A percentile compares a stretch with the other conserved stretches of the same genome.
These are phyloP conservation scores for Paguma larvata DNA, from an alignment of 2,797 vertebrate genomes.

Conservation along the genomic window DNA sequence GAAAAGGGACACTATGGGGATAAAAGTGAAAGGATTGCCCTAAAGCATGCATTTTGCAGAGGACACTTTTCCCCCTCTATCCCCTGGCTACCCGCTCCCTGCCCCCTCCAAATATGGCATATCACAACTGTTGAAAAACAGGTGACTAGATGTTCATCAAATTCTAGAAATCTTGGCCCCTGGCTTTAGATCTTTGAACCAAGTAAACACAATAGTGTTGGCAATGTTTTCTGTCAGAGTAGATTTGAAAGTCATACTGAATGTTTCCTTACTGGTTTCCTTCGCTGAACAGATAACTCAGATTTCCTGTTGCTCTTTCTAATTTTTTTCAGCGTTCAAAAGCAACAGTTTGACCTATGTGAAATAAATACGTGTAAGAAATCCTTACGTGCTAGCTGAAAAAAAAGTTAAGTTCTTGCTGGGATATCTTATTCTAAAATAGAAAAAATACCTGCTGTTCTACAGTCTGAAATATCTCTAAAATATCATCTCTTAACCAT, in stretches of 20 bases:
- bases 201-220: not conserved
- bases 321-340: not conserved
- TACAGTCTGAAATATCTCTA: not conserved
- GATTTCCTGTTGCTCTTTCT: not conserved
- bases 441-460: not conserved
- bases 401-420: not conserved
- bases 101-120: not conserved
- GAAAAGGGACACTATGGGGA: not conserved
- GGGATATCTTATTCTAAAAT: not conserved
- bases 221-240: not conserved
- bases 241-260: not conserved
- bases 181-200: not conserved
- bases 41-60: not conserved
- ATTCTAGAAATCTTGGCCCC: slow-evolving; percentile 23
- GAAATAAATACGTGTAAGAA: slow-evolving; percentile 19
- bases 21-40: not conserved
- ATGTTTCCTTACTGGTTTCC: not conserved
- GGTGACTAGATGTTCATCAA: not conserved
- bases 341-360: not conserved
- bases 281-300: not conserved
- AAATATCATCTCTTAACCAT: not conserved
- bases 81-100: not conserved
- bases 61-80: not conserved
- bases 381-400: not conserved
- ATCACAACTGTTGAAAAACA: slow-evolving; percentile 23